phyloP scores from a whole-genome alignment of 2,797 vertebrate genomes.

The Tinamus major region DNA sequence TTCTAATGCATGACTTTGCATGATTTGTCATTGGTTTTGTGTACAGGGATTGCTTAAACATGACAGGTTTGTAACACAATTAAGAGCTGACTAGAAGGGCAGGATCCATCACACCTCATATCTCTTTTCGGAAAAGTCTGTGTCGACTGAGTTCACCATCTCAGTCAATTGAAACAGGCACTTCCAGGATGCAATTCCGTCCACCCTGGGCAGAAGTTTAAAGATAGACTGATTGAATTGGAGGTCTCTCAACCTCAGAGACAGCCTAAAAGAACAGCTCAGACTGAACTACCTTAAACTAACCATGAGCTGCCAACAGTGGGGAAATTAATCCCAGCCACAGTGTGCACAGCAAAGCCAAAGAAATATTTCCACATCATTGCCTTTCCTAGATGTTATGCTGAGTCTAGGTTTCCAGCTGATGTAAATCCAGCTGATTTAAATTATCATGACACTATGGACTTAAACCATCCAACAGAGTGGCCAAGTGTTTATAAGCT shows the following conservation, averaged over 20 bases:
- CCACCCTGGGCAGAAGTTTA: neutral
- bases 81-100: neutral
- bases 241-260: neutral
- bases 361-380: slow-evolving; percentile 49
- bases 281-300: slow-evolving; percentile 5
- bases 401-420: slow-evolving; percentile 43
- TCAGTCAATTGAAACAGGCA: neutral
- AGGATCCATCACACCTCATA: neutral
- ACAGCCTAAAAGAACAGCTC: neutral
- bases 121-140: neutral
- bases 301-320: neutral
- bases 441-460: slow-evolving; percentile 29
- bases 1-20: neutral
- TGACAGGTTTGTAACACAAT: neutral
- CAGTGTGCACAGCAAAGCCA: slow-evolving; percentile 15
- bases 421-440: slow-evolving; percentile 33
- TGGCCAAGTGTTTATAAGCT: neutral
- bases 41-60: neutral
- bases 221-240: neutral
- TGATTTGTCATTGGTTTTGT: neutral
- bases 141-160: neutral
- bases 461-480: slow-evolving; percentile 21
- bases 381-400: slow-evolving; percentile 47
- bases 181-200: neutral
- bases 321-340: slow-evolving; percentile 31